A percentile compares a stretch with the other conserved stretches of the same genome.
phyloP scores from a whole-genome alignment of 2,797 vertebrate species.

The Enteromius thamalakanensis region DNA sequence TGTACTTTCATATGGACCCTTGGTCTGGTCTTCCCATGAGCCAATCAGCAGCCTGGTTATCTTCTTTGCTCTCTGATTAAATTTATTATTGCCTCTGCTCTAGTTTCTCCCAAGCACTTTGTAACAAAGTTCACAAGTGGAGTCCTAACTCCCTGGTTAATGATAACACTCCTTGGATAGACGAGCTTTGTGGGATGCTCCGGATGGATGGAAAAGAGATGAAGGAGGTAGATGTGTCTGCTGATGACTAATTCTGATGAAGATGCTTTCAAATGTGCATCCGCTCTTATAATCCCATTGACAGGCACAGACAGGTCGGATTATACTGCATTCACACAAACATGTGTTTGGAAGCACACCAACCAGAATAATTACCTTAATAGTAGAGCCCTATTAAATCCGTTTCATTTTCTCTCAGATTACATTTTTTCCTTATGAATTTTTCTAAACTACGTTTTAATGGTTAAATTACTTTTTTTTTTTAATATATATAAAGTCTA shows the following conservation, averaged over 20 bases:
- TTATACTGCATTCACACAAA: conserved; percentile 5
- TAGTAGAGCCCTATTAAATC: neutral
- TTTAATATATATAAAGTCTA: neutral
- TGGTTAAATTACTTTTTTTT: no score
- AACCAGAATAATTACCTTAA: neutral
- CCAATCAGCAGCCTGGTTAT: conserved; percentile 51
- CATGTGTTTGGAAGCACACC: conserved; percentile 32
- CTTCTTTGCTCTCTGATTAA: conserved; percentile 43
- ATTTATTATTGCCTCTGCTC: conserved; percentile 57
- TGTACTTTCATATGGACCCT: conserved; percentile 35
- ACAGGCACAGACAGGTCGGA: conserved; percentile 54
- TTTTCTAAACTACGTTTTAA: no score
- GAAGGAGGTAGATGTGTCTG: conserved; percentile 8
- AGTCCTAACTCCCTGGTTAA: conserved; percentile 57
- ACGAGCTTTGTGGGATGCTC: conserved; percentile 40
- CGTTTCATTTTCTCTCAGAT: neutral
- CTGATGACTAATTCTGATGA: conserved; percentile 48
- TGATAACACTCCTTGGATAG: conserved; percentile 55
- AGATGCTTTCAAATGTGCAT: conserved; percentile 49
- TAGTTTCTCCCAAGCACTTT: conserved; percentile 24
- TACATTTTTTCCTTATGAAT: neutral
- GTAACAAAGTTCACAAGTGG: conserved; percentile 59
- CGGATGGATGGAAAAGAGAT: conserved; percentile 40
- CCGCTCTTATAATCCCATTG: conserved; percentile 41
- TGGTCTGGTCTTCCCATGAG: conserved; percentile 39